Evolutionary conservation across 2,888 invertebrate species (phyloP), one percentile per base, ranked within the genome.

Genomic region (Tipula unca): DNA sequence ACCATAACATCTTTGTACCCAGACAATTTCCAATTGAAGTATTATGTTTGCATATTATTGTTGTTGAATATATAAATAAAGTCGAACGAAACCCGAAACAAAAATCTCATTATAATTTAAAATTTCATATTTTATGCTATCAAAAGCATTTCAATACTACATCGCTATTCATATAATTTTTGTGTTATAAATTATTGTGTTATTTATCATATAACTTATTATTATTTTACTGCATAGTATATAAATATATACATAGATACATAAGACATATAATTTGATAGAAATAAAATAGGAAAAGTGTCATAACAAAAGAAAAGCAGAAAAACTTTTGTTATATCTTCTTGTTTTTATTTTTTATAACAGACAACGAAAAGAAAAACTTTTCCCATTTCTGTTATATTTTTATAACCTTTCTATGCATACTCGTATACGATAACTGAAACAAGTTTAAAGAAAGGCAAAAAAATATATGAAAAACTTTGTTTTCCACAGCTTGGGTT

Each of bases 251-350:
- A 48, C 3, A 14, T 1, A 48, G 20, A n/a, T 48, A 17, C 13
- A 69, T 25, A 69, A 69, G 13, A 69, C 69, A 69, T 25, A 69
- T 69, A 69, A 69, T 69, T 69, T 69, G 69, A 69, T 69, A 69
- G 69, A 69, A 69, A 69, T 69, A 69, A 69, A 69, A 69, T 69
- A 69, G 25, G 69, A 69, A 69, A 69, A 69, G 69, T 69, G 69
- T 69, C 69, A 69, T 69, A 69, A 69, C 69, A 54, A 54, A 54
- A 54, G n/a, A 54, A 54, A 54, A 54, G 48, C 48, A 20, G 17
- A 69, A 69, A n/a, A 69, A 69, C 69, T 69, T 69, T 69, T 69
- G 69, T 25, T 69, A 25, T 69, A 25, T 25, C 69, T 69, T 69
- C 25, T 25, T 69, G 69, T 25, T 69, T 69, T 20, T 25, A 14